Percentiles rank a stretch among this genome's conserved stretches.
These are phyloP conservation scores for Halcyon senegalensis DNA, from an alignment of 2,113 vertebrate genomes.

Conservation along the genomic window DNA sequence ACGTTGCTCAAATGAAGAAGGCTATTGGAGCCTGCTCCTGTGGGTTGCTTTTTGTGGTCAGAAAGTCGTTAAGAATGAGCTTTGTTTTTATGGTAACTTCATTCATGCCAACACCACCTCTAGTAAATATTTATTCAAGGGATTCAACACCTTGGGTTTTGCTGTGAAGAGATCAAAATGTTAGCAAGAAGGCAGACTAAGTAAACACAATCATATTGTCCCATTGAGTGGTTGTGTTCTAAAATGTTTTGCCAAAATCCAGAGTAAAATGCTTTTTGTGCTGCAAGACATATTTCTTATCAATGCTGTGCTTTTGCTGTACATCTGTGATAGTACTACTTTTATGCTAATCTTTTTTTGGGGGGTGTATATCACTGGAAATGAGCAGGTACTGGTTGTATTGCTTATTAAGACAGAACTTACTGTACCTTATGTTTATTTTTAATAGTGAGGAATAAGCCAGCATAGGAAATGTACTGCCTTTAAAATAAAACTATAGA, in stretches of 20 bases:
- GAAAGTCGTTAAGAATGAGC: conserved; percentile 2
- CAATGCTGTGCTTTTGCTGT: not conserved
- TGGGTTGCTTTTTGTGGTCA: not conserved
- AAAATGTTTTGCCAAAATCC: not conserved
- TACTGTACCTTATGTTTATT: not conserved
- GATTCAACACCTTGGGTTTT: conserved; percentile 12
- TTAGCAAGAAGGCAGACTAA: not conserved
- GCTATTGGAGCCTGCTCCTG: not conserved
- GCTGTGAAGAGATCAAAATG: not conserved
- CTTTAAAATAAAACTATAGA: not conserved
- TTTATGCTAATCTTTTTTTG: not conserved
- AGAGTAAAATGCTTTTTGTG: not conserved
- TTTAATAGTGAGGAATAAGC: not conserved
- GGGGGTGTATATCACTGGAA: not conserved
- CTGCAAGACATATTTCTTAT: not conserved
- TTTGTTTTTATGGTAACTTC: conserved; percentile 16
- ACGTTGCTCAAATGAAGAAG: not conserved
- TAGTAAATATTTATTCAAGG: conserved; percentile 5
- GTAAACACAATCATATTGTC: not conserved
- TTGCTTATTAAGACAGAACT: not conserved
- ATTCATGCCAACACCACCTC: not conserved
- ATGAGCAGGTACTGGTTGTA: not conserved
- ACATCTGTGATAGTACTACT: not conserved
- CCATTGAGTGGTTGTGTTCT: not conserved
- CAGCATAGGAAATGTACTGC: not conserved